A percentile compares a stretch with the other conserved stretches of the same genome.
Conservation (phyloP, 2,888 invertebrate species). For the Empis stercorea region DNA sequence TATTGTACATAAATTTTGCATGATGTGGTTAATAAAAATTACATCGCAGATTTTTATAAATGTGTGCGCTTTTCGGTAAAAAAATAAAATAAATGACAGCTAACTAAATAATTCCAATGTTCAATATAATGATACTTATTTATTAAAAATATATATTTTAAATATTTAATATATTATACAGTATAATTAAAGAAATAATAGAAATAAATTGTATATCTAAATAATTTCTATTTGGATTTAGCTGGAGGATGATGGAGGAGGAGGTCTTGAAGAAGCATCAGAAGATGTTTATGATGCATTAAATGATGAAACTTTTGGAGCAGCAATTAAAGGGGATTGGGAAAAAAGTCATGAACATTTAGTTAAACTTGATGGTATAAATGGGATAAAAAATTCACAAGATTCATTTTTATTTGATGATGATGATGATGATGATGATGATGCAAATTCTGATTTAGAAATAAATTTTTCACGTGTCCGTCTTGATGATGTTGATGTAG, state of each 20-base stretch:
- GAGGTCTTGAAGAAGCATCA: conserved; percentile 49
- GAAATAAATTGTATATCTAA: too few species aligned
- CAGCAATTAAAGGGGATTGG: conserved; percentile 60
- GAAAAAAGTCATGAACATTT: conserved; percentile 59
- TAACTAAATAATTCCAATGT: too few species aligned
- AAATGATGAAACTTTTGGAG: conserved; percentile 86
- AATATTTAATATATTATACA: too few species aligned
- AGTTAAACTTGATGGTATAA: conserved; percentile 44
- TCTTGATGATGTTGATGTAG: conserved; percentile 32
- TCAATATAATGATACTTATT: too few species aligned
- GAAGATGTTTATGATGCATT: conserved; percentile 84
- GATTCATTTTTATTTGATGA: conserved; percentile 15
- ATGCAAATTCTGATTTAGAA: conserved; percentile 32
- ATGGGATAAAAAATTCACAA: conserved; percentile 8
- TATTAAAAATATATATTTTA: too few species aligned
- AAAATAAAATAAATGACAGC: too few species aligned
- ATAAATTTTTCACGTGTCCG: conserved; percentile 31
- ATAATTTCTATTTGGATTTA: too few species aligned
- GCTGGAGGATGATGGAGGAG: conserved; percentile 23
- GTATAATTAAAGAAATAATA: too few species aligned
- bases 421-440: conserved; percentile 23
- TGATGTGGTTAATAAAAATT: too few species aligned
- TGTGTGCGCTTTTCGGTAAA: too few species aligned
- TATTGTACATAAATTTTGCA: too few species aligned
- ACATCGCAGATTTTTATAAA: too few species aligned